phyloP scores from a whole-genome alignment of 2,888 invertebrate genomes.

The Unio delphinus region DNA sequence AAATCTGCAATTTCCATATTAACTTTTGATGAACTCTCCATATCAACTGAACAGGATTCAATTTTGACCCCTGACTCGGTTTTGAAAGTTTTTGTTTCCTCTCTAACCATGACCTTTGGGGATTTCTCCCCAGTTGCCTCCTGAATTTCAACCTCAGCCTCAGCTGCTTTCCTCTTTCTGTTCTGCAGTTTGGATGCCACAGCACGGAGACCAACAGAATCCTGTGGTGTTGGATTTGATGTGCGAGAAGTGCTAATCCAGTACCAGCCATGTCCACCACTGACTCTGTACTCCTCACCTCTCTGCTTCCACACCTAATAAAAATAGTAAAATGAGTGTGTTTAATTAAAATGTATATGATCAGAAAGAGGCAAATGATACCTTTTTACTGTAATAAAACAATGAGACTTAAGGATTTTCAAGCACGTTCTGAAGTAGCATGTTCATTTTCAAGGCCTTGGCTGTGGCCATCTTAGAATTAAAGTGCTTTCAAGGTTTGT shows the following conservation, averaged over 20 bases:
- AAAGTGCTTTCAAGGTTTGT: too few relatives aligned
- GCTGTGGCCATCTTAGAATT: too few relatives aligned
- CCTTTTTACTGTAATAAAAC: too few relatives aligned
- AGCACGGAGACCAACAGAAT: slow-evolving; percentile 77
- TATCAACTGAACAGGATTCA: slow-evolving; percentile 40
- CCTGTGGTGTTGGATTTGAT: slow-evolving; percentile 75
- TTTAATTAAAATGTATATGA: too few relatives aligned
- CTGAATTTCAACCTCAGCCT: slow-evolving; percentile 11
- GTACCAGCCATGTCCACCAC: slow-evolving; percentile 94
- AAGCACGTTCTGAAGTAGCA: too few relatives aligned
- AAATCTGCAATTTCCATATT: slow-evolving; percentile 6
- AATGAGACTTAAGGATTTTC: too few relatives aligned
- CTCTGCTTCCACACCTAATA: slow-evolving; percentile 87
- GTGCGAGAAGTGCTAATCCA: slow-evolving; percentile 73
- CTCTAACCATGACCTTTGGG: slow-evolving; percentile 1
- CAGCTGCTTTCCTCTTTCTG: slow-evolving; percentile 30
- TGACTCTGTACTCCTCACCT: slow-evolving; percentile 97
- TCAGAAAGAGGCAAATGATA: too few relatives aligned
- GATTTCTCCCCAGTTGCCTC: slow-evolving; percentile 12
- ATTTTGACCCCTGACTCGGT: slow-evolving; percentile 25
- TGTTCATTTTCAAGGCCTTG: too few relatives aligned
- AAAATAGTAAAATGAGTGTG: not conserved
- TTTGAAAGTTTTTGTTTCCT: slow-evolving; percentile 33
- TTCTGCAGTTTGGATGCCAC: slow-evolving; percentile 59
- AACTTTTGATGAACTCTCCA: slow-evolving; percentile 8